Evolutionary conservation across 2,888 invertebrate species (phyloP).

Genomic region (Sphinx pinastri): DNA sequence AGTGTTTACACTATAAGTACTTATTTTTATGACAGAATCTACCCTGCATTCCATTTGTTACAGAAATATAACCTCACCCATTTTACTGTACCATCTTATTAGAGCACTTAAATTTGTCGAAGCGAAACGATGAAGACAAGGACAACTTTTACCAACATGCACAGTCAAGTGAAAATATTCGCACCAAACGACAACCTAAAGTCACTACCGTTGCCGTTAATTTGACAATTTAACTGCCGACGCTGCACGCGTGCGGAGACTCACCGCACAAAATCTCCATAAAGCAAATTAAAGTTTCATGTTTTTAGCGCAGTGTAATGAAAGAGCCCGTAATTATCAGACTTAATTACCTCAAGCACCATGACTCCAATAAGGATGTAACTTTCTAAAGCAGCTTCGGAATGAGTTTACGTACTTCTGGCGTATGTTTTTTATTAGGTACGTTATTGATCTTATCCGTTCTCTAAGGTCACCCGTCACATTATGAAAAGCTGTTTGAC

Average conservation of each 20-base stretch:
- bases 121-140: no score
- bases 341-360: constrained; percentile 38
- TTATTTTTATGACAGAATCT: background rate
- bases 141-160: background rate
- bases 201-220: background rate
- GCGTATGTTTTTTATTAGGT: background rate
- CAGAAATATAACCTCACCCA: background rate
- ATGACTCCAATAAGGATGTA: constrained; percentile 34
- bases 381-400: constrained; percentile 30
- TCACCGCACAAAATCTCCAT: constrained; percentile 8
- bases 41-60: background rate
- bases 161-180: background rate
- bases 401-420: constrained; percentile 28
- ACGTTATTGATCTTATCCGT: constrained; percentile 7
- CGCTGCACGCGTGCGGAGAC: background rate
- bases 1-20: no score
- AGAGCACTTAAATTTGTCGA: no score
- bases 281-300: constrained; percentile 22
- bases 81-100: no score
- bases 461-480: background rate
- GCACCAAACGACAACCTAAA: background rate
- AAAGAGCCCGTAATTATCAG: constrained; percentile 36
- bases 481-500: background rate
- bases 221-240: constrained; percentile 21
- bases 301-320: constrained; percentile 30